Evolutionary conservation across 2,888 invertebrate genomes (phyloP), one percentile per base, ranked within the genome.

Genomic region (Syrista parreyssii): DNA sequence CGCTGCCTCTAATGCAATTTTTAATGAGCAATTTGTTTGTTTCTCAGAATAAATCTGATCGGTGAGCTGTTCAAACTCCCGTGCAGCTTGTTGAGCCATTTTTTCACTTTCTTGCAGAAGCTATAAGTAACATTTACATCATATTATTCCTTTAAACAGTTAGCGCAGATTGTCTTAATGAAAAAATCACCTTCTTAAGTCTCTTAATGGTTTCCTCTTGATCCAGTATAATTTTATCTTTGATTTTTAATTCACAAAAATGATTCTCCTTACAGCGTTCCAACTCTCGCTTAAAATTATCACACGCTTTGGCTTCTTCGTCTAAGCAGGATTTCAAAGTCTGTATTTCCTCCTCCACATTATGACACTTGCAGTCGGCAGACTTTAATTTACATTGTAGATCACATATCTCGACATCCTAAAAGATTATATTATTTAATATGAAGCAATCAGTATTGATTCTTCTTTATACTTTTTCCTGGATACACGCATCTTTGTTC

Each of bases 191-290:
- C 78, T 84, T 83, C 80, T 86, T 85, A 68, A 85, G 82, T 79
- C 81, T 86, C 31, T 82, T 80, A 30, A 88, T 87, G 33, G 86
- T 88, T 69, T 85, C 86, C 36, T 77, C 79, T 73, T 88, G 87
- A 73, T 88, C 88, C n/a, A 79, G 82, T 36, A 88, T 84, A 68
- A 89, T 87, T 76, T 87, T 86, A 30, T 88, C 86, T 75, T 89
- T 88, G 33, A 87, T 84, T 75, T 84, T 85, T 32, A 86, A 73
- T 77, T 83, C 81, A 78, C 85, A 87, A 73, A 73, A 81, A 78
- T 81, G 82, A 75, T 83, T 85, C 32, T 88, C 86, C 74, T 80
- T 84, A 23, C 79, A 79, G 68, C 81, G 77, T 72, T 84, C 83
- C 71, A 87, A 76, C 76, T 85, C 84, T 31, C 83, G 78, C 78